Conservation (phyloP, 1,140 invertebrate genomes). For the Asobara japonica region DNA sequence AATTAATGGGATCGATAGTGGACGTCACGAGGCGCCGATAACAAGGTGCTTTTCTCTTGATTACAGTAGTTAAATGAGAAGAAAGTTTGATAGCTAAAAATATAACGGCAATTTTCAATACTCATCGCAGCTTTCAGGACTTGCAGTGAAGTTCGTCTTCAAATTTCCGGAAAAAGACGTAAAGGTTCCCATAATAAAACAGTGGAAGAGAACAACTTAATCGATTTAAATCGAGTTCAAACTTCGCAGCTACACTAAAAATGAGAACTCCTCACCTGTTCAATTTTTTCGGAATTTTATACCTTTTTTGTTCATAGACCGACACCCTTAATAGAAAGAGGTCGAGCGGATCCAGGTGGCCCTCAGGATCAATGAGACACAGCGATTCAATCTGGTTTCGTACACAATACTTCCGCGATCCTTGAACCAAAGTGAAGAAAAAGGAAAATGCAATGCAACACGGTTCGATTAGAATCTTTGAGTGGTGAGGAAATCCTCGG, state of each 20-base stretch:
- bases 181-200: too few relatives aligned
- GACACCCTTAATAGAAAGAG: background rate
- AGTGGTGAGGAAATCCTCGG: background rate
- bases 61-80: background rate
- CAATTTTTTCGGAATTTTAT: too few relatives aligned
- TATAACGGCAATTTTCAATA: background rate
- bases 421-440: background rate
- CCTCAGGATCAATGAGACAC: background rate
- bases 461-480: background rate
- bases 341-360: constrained; percentile 5
- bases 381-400: background rate
- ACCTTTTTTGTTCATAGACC: too few relatives aligned
- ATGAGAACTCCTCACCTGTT: too few relatives aligned
- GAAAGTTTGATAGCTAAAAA: background rate
- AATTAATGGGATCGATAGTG: background rate
- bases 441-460: background rate
- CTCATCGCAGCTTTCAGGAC: too few relatives aligned
- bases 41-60: background rate
- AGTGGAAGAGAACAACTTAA: too few relatives aligned
- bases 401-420: background rate
- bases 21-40: background rate
- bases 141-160: too few relatives aligned
- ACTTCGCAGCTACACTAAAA: too few relatives aligned
- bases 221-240: too few relatives aligned
- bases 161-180: too few relatives aligned